Evolutionary conservation across 2,113 vertebrate genomes (phyloP).

Genomic region (Poecilia latipinna): DNA sequence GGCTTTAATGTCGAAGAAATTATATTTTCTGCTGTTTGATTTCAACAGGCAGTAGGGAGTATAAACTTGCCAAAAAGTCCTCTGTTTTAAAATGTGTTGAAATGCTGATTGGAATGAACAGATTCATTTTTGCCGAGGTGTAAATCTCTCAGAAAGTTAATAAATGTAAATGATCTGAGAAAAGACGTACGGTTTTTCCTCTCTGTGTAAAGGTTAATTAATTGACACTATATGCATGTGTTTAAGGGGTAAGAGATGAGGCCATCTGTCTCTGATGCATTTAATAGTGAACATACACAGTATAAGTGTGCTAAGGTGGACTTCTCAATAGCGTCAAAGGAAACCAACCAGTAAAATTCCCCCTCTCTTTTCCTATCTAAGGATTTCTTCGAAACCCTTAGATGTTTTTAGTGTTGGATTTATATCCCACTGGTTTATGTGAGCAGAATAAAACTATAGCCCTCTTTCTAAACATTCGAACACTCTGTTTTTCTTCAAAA

Average conservation of each 20-base stretch:
- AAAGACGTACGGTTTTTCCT: background rate
- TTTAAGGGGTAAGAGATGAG: background rate
- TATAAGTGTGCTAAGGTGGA: slow-evolving; percentile 43
- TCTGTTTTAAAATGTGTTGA: background rate
- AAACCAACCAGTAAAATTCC: slow-evolving; percentile 27
- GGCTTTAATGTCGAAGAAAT: background rate
- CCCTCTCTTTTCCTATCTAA: background rate
- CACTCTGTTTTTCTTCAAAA: slow-evolving; percentile 8
- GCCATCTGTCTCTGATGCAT: slow-evolving; percentile 24
- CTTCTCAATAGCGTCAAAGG: slow-evolving; percentile 53
- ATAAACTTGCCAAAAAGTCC: background rate
- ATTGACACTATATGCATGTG: slow-evolving; percentile 17
- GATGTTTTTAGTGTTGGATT: slow-evolving; percentile 47
- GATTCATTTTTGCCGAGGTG: too few species aligned
- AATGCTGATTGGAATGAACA: background rate
- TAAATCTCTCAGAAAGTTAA: background rate
- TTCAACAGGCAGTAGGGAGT: background rate
- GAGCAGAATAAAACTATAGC: slow-evolving; percentile 39
- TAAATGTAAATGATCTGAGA: slow-evolving; percentile 4
- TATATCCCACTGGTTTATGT: slow-evolving; percentile 42
- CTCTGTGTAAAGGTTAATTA: slow-evolving; percentile 46
- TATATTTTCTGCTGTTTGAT: background rate
- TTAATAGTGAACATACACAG: slow-evolving; percentile 35
- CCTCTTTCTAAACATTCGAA: slow-evolving; percentile 18
- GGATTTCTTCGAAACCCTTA: slow-evolving; percentile 30